Evolutionary conservation across 2,888 invertebrate genomes (phyloP), one percentile per base, ranked within the genome.

Genomic region (Unio delphinus): DNA sequence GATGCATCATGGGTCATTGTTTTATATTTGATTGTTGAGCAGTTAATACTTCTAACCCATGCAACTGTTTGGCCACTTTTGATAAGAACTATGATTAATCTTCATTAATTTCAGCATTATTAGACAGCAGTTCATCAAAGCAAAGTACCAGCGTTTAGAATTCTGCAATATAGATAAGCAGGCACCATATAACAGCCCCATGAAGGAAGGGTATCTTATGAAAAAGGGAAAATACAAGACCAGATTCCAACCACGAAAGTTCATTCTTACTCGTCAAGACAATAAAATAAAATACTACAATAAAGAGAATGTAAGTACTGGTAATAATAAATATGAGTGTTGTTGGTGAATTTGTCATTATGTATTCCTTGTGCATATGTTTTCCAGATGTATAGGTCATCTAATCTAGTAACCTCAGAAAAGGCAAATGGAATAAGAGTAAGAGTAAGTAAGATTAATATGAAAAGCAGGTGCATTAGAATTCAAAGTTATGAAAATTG

Each of bases 221-320:
- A 97, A 97, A 90, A 92, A 95, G 71, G 96, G 96, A 4, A 95
- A 95, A 90, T 95, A 96, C 88, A 95, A 96, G 89, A 94, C 94
- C 80, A 93, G 94, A 70, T 96, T 95, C 90, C 94, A 95, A 84
- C 93, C 94, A 54, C 92, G 96, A 80, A 95, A 95, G 89, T 97
- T 97, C 90, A 93, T 95, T 57, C 91, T 97, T 57, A 94, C 93
- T 65, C 95, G 95, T 90, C 92, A 93, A 61, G 95, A 95, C 77
- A 95, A 95, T 87, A 94, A 94, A 1, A 91, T 97, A 68, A 94
- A 94, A 80, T 92, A 92, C 82, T 92, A 89, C 80, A 90, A 90
- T 20, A 92, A 91, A 85, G 92, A 92, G 78, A 79, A 81, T 65
- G 90, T 90, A 82, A 82, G 85, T 75, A 30, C 54, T 18, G 56